Conservation (phyloP, 2,888 invertebrate genomes). For the Oscheius sp. region DNA sequence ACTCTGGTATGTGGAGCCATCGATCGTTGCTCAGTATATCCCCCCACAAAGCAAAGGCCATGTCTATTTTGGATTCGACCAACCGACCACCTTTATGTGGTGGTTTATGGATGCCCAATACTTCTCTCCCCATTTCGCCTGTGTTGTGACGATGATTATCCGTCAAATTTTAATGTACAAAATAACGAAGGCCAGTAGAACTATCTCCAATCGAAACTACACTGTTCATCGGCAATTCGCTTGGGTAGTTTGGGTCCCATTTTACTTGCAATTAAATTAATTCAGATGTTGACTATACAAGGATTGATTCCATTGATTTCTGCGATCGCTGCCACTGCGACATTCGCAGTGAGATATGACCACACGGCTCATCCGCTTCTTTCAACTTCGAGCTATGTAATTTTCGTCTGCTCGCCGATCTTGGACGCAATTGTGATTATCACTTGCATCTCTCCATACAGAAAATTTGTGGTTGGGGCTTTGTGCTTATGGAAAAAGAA, state of each 20-base stretch:
- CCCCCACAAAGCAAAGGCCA: background rate
- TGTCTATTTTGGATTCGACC: background rate
- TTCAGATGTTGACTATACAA: slow-evolving; percentile 4
- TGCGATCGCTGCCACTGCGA: background rate
- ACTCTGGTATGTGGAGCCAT: background rate
- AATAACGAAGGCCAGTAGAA: background rate
- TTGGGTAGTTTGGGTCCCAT: background rate
- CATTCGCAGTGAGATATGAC: background rate
- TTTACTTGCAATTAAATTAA: background rate
- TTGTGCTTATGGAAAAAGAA: background rate
- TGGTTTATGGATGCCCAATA: background rate
- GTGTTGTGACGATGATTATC: background rate
- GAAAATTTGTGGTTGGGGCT: background rate
- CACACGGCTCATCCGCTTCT: background rate
- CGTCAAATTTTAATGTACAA: background rate
- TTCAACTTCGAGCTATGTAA: background rate
- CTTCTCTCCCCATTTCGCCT: background rate
- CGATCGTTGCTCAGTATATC: background rate
- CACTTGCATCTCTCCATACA: background rate
- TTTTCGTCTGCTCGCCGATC: background rate
- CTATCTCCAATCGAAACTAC: background rate
- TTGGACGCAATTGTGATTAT: background rate
- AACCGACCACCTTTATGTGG: background rate
- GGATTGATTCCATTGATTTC: background rate
- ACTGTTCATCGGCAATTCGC: background rate